Evolutionary conservation across 2,888 invertebrate species (phyloP).

Genomic region (Girardia tigrina): DNA sequence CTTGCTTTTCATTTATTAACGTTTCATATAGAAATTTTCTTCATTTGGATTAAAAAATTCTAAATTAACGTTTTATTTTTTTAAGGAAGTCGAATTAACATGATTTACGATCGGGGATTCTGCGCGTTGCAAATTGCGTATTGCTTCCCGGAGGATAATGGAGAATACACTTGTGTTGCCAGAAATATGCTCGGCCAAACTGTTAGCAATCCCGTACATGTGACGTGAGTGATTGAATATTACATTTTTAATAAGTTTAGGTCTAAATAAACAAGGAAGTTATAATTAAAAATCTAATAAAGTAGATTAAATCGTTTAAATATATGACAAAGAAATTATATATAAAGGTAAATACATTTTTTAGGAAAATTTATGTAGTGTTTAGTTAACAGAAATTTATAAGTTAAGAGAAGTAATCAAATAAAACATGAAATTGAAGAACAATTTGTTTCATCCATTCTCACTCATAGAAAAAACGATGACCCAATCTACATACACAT

Average conservation of each 20-base stretch:
- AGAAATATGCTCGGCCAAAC: conserved; percentile 80
- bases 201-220: conserved; percentile 68
- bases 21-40: too few species aligned
- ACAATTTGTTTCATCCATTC: too few species aligned
- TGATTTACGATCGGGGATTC: conserved; percentile 87
- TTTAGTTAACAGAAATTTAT: too few species aligned
- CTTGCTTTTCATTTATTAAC: too few species aligned
- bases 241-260: too few species aligned
- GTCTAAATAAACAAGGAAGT: too few species aligned
- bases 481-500: too few species aligned
- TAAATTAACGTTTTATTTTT: conserved; percentile 24
- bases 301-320: too few species aligned
- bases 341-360: neutral
- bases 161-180: conserved; percentile 84
- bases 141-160: conserved; percentile 86
- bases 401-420: too few species aligned
- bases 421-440: too few species aligned
- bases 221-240: conserved; percentile 71
- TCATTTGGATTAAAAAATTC: conserved; percentile 31
- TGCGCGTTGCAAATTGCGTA: conserved; percentile 86
- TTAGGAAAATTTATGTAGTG: neutral
- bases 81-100: conserved; percentile 65
- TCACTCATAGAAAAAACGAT: too few species aligned
- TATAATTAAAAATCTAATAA: too few species aligned
- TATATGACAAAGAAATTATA: neutral